Evolutionary conservation across 2,888 invertebrate genomes (phyloP).

Genomic region (Malthinus flaveolus): DNA sequence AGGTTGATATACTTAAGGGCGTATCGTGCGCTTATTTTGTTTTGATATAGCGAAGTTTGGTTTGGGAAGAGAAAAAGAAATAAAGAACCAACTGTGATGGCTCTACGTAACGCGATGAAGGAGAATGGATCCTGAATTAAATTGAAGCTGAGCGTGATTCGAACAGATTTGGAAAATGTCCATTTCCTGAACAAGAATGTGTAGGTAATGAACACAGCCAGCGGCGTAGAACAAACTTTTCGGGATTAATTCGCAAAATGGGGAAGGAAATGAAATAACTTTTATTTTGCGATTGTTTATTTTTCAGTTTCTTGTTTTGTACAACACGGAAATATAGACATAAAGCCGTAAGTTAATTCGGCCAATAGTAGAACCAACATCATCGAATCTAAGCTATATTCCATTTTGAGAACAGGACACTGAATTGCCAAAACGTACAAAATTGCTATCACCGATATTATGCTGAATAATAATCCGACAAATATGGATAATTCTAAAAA

Average conservation of each 20-base stretch:
- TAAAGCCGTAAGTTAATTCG: conserved; percentile 17
- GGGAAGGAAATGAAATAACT: no score
- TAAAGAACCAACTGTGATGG: conserved; percentile 3
- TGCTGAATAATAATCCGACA: conserved; percentile 3
- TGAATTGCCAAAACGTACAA: conserved; percentile 23
- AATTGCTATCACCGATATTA: not conserved
- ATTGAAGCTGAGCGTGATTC: conserved; percentile 43
- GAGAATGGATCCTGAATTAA: conserved; percentile 47
- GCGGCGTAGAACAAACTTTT: conserved; percentile 15
- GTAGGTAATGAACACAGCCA: conserved; percentile 34
- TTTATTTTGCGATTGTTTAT: not conserved
- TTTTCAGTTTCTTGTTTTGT: conserved; percentile 5
- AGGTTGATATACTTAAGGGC: no score
- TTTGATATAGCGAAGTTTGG: not conserved
- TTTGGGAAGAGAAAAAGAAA: not conserved
- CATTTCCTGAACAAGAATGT: conserved; percentile 41
- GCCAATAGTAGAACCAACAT: conserved; percentile 16
- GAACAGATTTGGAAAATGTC: conserved; percentile 50
- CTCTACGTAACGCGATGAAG: conserved; percentile 28
- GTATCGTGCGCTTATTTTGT: not conserved
- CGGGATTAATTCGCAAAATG: no score
- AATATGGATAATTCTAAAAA: conserved; percentile 1
- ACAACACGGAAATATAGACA: conserved; percentile 22
- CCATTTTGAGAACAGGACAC: conserved; percentile 22
- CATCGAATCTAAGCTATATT: conserved; percentile 22